A percentile compares a stretch with the other conserved stretches of the same genome.
phyloP scores from a whole-genome alignment of 2,113 vertebrate species.

The Sardina pilchardus region DNA sequence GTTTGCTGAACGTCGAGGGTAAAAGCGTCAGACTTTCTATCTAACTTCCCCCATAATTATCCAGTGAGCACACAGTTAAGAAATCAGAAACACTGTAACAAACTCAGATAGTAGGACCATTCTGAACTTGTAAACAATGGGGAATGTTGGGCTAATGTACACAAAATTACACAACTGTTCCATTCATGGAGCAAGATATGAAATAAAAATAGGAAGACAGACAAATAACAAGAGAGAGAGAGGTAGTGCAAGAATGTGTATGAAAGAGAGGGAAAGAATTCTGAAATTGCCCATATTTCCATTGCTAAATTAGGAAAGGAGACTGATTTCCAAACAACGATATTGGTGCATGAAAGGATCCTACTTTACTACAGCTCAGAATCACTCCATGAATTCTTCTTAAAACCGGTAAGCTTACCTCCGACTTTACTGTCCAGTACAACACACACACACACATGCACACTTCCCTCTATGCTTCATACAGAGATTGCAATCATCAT shows the following conservation, averaged over 20 bases:
- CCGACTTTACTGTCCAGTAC: too few species aligned
- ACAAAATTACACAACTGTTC: constrained; percentile 45
- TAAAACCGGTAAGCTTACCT: too few species aligned
- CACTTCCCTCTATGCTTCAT: background rate
- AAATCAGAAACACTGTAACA: constrained; percentile 61
- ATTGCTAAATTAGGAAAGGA: too few species aligned
- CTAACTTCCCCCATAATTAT: constrained; percentile 33
- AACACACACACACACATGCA: constrained; percentile 11
- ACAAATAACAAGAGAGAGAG: too few species aligned
- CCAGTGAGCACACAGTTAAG: constrained; percentile 61
- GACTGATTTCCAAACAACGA: too few species aligned
- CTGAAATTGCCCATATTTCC: too few species aligned
- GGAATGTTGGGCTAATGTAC: constrained; percentile 50
- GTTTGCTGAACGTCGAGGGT: background rate
- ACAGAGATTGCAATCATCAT: constrained; percentile 11
- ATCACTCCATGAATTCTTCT: too few species aligned
- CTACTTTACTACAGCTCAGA: too few species aligned
- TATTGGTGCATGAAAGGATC: too few species aligned
- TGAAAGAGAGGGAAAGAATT: constrained; percentile 17
- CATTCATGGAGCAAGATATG: constrained; percentile 18
- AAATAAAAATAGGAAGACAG: constrained; percentile 31
- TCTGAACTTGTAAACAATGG: constrained; percentile 61
- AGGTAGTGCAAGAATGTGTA: background rate
- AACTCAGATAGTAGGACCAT: constrained; percentile 51
- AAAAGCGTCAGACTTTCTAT: background rate